Percentiles rank a stretch among this genome's conserved stretches.
phyloP scores from a whole-genome alignment of 2,113 vertebrate species.

The Xenotilapia caudafasciata region DNA sequence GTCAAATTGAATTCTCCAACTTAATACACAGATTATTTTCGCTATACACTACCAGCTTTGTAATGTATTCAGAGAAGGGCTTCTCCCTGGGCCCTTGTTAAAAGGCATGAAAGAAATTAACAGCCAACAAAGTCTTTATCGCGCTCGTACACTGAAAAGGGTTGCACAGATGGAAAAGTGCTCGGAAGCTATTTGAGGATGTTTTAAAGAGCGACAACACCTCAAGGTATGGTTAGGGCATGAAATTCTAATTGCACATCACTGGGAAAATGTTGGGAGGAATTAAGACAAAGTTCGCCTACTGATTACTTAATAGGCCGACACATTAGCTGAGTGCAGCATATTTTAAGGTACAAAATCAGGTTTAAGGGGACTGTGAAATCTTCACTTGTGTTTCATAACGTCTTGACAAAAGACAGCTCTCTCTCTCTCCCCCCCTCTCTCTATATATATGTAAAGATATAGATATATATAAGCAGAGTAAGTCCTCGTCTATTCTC shows the following conservation, averaged over 20 bases:
- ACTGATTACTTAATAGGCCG: slow-evolving; percentile 44
- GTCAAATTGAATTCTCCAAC: slow-evolving; percentile 48
- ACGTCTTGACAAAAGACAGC: background rate
- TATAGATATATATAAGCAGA: background rate
- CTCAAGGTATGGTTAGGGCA: slow-evolving; percentile 46
- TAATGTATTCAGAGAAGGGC: slow-evolving; percentile 24
- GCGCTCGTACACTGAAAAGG: slow-evolving; percentile 24
- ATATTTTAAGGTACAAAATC: slow-evolving; percentile 15
- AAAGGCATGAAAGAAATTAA: slow-evolving; percentile 52
- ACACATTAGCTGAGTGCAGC: slow-evolving; percentile 35
- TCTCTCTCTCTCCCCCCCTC: fast-evolving
- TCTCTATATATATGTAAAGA: fast-evolving
- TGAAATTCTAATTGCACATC: slow-evolving; percentile 37
- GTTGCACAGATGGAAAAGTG: slow-evolving; percentile 18
- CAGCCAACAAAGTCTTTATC: slow-evolving; percentile 47
- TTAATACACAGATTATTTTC: slow-evolving; percentile 30
- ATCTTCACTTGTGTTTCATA: background rate
- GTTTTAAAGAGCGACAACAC: slow-evolving; percentile 55
- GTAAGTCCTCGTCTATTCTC: slow-evolving; percentile 5
- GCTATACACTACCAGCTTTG: slow-evolving; percentile 15
- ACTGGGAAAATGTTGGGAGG: slow-evolving; percentile 23
- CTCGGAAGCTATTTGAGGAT: slow-evolving; percentile 55
- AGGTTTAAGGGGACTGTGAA: background rate
- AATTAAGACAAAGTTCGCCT: slow-evolving; percentile 36
- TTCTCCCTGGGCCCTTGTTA: slow-evolving; percentile 42